Evolutionary conservation across 2,888 invertebrate species (phyloP), one percentile per base, ranked within the genome.

Genomic region (Amaurobius ferox): DNA sequence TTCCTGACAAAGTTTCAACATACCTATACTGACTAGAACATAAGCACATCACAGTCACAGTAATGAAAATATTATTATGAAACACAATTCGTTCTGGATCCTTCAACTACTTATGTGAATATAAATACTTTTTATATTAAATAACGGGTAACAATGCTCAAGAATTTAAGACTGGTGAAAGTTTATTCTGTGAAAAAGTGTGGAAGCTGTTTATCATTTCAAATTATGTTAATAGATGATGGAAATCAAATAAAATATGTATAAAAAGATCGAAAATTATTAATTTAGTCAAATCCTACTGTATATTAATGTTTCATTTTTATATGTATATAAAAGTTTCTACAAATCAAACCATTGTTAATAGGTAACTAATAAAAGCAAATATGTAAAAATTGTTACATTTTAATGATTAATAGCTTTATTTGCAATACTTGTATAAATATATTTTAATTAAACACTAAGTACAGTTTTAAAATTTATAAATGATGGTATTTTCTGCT

Each of bases 61-160:
- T n/a, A n/a, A n/a, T n/a, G n/a, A n/a, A n/a, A n/a, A n/a, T n/a
- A n/a, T n/a, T n/a, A n/a, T n/a, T n/a, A n/a, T n/a, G n/a, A n/a
- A n/a, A n/a, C n/a, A n/a, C n/a, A n/a, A n/a, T n/a, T n/a, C n/a
- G n/a, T n/a, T n/a, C n/a, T n/a, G n/a, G n/a, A n/a, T n/a, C n/a
- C n/a, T n/a, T n/a, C n/a, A n/a, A n/a, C n/a, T n/a, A n/a, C n/a
- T n/a, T n/a, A 35, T 35, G 35, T 55, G 55, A 23, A 55, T 55
- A 55, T 3, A 55, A 55, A 23, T 55, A 55, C 23, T 55, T 55
- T 23, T 7, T 35, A 23, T 19, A 3, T 6, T 55, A 55, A 67
- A 81, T 44, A 81, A 81, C 81, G 81, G 81, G 81, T 81, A 81
- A 74, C n/a, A 26, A 81, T 76, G 81, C 81, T 81, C 81, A 81